Percentiles rank a stretch among this genome's conserved stretches.
Evolutionary conservation across 2,888 invertebrate species (phyloP).

Genomic region (Hypena proboscidalis): DNA sequence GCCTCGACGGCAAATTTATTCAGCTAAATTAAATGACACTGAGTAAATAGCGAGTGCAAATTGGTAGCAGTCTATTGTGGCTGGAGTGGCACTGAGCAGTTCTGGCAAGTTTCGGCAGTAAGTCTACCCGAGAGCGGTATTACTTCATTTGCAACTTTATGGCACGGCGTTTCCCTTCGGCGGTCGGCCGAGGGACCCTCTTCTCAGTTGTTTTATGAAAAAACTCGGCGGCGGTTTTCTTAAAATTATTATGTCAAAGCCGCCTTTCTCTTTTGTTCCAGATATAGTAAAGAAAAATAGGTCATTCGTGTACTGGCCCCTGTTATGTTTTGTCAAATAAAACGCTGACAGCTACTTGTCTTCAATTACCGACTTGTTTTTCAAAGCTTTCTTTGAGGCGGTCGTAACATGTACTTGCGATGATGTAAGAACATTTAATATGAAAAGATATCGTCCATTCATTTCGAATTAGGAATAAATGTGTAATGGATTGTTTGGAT

Average conservation of each 20-base stretch:
- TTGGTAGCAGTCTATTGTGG: constrained; percentile 58
- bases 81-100: constrained; percentile 46
- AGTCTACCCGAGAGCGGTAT: constrained; percentile 68
- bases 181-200: constrained; percentile 54
- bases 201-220: constrained; percentile 64
- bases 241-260: constrained; percentile 68
- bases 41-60: constrained; percentile 69
- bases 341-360: constrained; percentile 33
- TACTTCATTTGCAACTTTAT: constrained; percentile 83
- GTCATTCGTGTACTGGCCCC: constrained; percentile 47
- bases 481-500: too few species aligned
- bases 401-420: neutral
- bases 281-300: constrained; percentile 52
- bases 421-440: too few species aligned
- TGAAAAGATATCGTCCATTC: too few species aligned
- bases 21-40: constrained; percentile 76
- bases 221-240: constrained; percentile 62
- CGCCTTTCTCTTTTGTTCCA: constrained; percentile 57
- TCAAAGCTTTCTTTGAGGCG: neutral
- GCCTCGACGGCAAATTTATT: constrained; percentile 57
- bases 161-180: constrained; percentile 64
- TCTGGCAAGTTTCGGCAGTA: constrained; percentile 61
- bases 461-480: too few species aligned
- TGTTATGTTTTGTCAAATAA: constrained; percentile 56
- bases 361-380: constrained; percentile 46